Percentiles rank a stretch among this genome's conserved stretches.
These are phyloP conservation scores for Crocuta crocuta DNA, from an alignment of 2,113 vertebrate genomes.

Conservation along the genomic window DNA sequence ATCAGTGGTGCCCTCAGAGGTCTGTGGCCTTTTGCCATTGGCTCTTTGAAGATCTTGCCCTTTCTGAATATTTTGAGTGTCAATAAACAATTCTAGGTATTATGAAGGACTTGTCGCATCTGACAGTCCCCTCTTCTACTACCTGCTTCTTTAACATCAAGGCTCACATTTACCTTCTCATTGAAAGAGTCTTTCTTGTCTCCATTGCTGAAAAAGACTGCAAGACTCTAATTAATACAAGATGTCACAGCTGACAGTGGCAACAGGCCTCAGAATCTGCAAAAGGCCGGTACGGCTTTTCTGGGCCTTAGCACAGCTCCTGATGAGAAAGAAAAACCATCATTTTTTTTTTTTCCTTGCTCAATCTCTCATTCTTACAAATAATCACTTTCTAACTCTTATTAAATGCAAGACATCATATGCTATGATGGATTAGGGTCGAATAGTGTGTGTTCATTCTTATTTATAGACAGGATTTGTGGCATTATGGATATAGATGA, in stretches of 20 bases:
- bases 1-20: background rate
- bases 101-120: background rate
- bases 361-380: background rate
- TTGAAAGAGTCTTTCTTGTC: background rate
- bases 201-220: background rate
- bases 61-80: background rate
- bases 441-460: background rate
- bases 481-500: background rate
- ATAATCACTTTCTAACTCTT: background rate
- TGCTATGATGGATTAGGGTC: background rate
- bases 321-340: background rate
- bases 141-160: background rate
- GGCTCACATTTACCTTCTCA: background rate
- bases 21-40: background rate
- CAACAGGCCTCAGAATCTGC: background rate
- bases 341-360: background rate
- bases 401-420: background rate
- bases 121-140: background rate
- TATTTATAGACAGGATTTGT: background rate
- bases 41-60: background rate
- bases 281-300: background rate
- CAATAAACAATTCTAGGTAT: background rate
- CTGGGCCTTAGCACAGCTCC: background rate
- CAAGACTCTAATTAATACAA: background rate
- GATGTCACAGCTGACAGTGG: accelerated